A percentile compares a stretch with the other conserved stretches of the same genome.
phyloP scores from a whole-genome alignment of 2,888 invertebrate species.

The Acrobasis consociella region DNA sequence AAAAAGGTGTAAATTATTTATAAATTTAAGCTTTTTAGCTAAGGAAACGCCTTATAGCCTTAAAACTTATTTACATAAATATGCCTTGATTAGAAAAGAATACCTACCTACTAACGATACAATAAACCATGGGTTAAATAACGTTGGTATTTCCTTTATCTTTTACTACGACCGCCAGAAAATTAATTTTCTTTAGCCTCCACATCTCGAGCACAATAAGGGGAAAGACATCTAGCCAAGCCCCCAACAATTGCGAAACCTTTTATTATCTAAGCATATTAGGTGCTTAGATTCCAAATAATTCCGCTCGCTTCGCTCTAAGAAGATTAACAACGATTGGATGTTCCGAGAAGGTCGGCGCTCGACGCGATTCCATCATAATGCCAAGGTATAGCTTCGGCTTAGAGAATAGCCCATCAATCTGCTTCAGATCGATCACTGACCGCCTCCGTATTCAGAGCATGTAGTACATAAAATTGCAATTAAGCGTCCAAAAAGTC shows the following conservation, averaged over 20 bases:
- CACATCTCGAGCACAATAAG: slow-evolving; percentile 21
- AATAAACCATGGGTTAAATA: too few species aligned
- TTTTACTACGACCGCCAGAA: background rate
- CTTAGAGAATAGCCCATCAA: slow-evolving; percentile 69
- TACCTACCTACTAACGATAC: too few species aligned
- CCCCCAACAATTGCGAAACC: slow-evolving; percentile 62
- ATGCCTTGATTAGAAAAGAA: too few species aligned
- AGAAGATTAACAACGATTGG: slow-evolving; percentile 81
- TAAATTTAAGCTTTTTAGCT: too few species aligned
- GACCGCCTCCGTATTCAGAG: slow-evolving; percentile 40
- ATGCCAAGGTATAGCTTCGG: slow-evolving; percentile 56
- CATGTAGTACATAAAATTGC: slow-evolving; percentile 48
- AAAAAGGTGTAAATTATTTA: too few species aligned
- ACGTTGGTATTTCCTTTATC: background rate
- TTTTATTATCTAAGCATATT: slow-evolving; percentile 77
- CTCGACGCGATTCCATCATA: slow-evolving; percentile 57
- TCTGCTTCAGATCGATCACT: slow-evolving; percentile 62
- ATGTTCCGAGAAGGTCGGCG: slow-evolving; percentile 71
- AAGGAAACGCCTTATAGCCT: too few species aligned
- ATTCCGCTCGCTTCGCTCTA: slow-evolving; percentile 70
- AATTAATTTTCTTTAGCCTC: slow-evolving; percentile 7
- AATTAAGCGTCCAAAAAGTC: slow-evolving; percentile 46
- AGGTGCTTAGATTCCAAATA: slow-evolving; percentile 74
- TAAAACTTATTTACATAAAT: too few species aligned
- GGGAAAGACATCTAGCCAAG: slow-evolving; percentile 34